These are phyloP conservation scores for Pteropus rufus DNA, from an alignment of 2,797 vertebrate species.

Conservation along the genomic window DNA sequence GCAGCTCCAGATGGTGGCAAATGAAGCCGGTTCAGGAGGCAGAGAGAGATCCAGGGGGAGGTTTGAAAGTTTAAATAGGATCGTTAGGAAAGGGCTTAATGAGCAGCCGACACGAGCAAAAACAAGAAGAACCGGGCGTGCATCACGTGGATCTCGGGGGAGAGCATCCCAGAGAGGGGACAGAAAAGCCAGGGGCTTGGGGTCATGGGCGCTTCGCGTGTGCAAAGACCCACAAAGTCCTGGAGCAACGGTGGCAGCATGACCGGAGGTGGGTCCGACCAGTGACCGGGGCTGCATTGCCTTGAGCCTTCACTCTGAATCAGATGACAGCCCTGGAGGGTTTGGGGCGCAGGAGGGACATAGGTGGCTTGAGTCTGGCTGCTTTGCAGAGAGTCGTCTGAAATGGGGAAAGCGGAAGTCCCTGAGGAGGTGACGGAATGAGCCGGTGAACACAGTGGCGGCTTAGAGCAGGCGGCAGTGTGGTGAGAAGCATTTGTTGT, in stretches of 20 bases:
- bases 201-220: fast-evolving
- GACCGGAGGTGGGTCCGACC: too few relatives aligned
- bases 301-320: not conserved
- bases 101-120: not conserved
- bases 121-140: not conserved
- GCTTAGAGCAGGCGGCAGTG: fast-evolving
- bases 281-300: fast-evolving
- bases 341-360: not conserved
- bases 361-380: not conserved
- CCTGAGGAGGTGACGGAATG: fast-evolving
- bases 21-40: fast-evolving
- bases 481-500: not conserved
- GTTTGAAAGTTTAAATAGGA: not conserved
- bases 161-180: not conserved
- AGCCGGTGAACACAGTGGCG: fast-evolving
- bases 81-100: not conserved
- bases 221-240: not conserved
- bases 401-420: not conserved
- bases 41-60: not conserved
- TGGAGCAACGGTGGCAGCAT: fast-evolving
- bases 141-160: not conserved
- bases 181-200: not conserved
- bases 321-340: not conserved
- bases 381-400: not conserved
- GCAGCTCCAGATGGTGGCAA: not conserved